Evolutionary conservation across 1,140 invertebrate species (phyloP).

Genomic region (Coenobita brevimanus): DNA sequence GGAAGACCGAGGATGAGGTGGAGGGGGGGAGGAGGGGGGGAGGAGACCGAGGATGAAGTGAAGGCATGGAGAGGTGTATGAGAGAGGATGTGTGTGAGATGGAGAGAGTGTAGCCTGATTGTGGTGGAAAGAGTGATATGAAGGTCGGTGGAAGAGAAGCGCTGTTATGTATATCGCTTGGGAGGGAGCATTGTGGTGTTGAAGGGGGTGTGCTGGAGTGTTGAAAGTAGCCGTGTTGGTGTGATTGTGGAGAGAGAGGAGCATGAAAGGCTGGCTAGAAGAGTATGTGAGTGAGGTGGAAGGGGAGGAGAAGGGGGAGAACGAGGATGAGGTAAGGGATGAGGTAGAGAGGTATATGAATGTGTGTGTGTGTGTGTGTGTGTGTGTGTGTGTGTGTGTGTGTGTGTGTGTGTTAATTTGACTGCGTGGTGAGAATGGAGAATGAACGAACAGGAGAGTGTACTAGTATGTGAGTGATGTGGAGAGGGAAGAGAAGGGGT

Average conservation of each 20-base stretch:
- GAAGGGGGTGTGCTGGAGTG: not conserved
- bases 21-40: too few relatives aligned
- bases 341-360: not conserved
- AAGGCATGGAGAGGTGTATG: too few relatives aligned
- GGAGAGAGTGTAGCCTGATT: not conserved
- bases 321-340: not conserved
- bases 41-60: too few relatives aligned
- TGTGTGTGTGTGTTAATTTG: too few relatives aligned
- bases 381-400: slow-evolving; percentile 20
- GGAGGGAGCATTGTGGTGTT: not conserved
- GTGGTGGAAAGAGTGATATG: not conserved
- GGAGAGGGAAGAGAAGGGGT: too few relatives aligned
- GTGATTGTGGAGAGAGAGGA: not conserved
- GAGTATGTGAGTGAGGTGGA: too few relatives aligned
- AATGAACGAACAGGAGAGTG: not conserved
- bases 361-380: slow-evolving; percentile 20
- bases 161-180: not conserved
- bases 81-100: too few relatives aligned
- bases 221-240: not conserved
- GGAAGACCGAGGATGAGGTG: too few relatives aligned
- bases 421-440: not conserved
- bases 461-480: too few relatives aligned
- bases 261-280: too few relatives aligned
- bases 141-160: not conserved
- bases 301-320: too few relatives aligned